Evolutionary conservation across 2,797 vertebrate genomes (phyloP).

Genomic region (Rhinatrema bivittatum): DNA sequence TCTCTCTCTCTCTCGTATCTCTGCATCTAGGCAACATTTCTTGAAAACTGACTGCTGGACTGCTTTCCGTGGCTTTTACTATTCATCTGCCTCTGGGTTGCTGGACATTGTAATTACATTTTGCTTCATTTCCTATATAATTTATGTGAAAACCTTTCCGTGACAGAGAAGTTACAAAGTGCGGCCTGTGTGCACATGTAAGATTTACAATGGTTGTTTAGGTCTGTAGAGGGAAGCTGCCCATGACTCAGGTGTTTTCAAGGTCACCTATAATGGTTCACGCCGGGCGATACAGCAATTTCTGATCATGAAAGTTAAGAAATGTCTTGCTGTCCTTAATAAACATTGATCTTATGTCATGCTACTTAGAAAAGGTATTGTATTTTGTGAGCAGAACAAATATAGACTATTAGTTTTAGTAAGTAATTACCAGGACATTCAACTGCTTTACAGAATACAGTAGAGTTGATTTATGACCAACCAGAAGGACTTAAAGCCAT

Average conservation of each 20-base stretch:
- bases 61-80: constrained; percentile 11
- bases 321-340: not conserved
- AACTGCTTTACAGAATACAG: accelerated
- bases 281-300: not conserved
- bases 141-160: constrained; percentile 34
- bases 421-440: not conserved
- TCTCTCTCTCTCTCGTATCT: constrained; percentile 13
- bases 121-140: constrained; percentile 45
- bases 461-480: too few species aligned
- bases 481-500: too few species aligned
- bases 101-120: constrained; percentile 40
- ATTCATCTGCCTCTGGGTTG: constrained; percentile 24
- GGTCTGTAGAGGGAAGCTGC: constrained; percentile 1
- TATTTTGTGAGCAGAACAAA: not conserved
- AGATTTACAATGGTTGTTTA: constrained; percentile 29
- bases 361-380: not conserved
- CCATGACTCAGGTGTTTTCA: constrained; percentile 16
- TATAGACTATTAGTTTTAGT: not conserved
- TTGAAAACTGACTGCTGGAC: constrained; percentile 28
- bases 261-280: constrained; percentile 8
- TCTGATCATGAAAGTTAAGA: not conserved
- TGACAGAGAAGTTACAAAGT: constrained; percentile 20
- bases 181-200: constrained; percentile 6
- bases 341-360: not conserved
- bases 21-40: constrained; percentile 28